Conservation (phyloP, 2,888 invertebrate genomes). For the Drosophila rubida region DNA sequence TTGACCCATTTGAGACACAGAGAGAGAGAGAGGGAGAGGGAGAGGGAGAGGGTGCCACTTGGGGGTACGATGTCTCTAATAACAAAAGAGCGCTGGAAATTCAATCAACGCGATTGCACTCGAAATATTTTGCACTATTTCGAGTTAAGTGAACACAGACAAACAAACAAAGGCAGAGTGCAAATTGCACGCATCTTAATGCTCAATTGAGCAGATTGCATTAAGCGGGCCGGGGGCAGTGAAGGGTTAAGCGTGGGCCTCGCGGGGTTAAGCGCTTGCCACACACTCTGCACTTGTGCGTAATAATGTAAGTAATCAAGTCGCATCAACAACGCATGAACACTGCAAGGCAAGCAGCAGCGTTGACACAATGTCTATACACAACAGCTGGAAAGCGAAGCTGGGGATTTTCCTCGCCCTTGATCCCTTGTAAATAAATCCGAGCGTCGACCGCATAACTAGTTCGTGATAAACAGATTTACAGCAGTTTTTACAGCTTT, state of each 20-base stretch:
- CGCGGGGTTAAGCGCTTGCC: not conserved
- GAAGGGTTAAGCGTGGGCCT: constrained; percentile 4
- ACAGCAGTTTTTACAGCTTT: constrained; percentile 1
- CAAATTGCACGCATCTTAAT: constrained; percentile 56
- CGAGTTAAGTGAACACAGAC: constrained; percentile 23
- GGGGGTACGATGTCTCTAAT: constrained; percentile 32
- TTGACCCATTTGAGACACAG: constrained; percentile 54
- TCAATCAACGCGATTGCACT: constrained; percentile 63
- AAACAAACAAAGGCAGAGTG: constrained; percentile 23
- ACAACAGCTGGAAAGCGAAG: no score
- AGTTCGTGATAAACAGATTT: not conserved
- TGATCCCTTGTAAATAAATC: not conserved
- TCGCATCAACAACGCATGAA: not conserved
- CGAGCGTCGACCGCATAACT: no score
- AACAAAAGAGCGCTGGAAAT: constrained; percentile 45
- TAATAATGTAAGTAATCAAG: constrained; percentile 12
- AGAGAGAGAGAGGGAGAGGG: not conserved
- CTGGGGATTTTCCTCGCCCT: not conserved
- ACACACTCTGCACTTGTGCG: constrained; percentile 7
- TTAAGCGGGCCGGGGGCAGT: constrained; percentile 12
- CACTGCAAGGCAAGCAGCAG: not conserved
- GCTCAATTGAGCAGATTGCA: constrained; percentile 50
- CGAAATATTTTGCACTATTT: constrained; percentile 44
- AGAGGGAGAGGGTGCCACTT: not conserved
- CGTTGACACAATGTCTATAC: constrained; percentile 5